Evolutionary conservation across 2,797 vertebrate species (phyloP), one percentile per base, ranked within the genome.

Genomic region (Ispidina picta): DNA sequence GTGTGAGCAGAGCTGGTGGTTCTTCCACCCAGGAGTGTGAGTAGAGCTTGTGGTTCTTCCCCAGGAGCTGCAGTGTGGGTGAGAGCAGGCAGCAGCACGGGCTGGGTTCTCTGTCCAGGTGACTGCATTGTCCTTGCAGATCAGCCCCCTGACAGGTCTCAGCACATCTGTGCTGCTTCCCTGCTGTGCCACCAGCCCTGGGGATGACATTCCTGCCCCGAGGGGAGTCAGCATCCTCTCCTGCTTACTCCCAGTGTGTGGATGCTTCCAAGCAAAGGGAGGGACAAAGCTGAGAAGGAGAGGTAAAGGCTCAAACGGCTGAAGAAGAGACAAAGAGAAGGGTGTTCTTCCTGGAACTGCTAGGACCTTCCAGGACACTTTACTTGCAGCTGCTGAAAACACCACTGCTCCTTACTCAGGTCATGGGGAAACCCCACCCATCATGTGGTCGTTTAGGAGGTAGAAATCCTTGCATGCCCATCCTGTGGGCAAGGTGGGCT

Each of bases 61-160:
- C 8, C 44, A 31, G 43, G 54, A 71, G 31, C 62, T 81, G 63
- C 54, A 52, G 54, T 21, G 44, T 26, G 49, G 46, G 51, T 44
- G 49, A 48, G 28, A 62, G 49, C 41, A 41, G 56, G 35, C 0
- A 0, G 10, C 0, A 1, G 1, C 1, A 2, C 13, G 16, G 72
- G 29, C 44, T 33, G 29, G 74, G 70, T 65, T 86, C 56, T 59
- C 41, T 17, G 15, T 78, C 37, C 66, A 10, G 28, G 55, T 0
- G 4, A 21, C 58, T 75, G 39, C 60, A n/a, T 6, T 64, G 78
- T 28, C 20, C 33, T 60, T 26, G 44, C 37, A 60, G 41, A 78
- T 72, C 66, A 59, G 39, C 7, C 15, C 17, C 29, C 37, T 35
- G 33, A 25, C 86, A 39, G 43, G 26, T 63, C 68, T 75, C 68